phyloP scores from a whole-genome alignment of 2,113 vertebrate species.

The Psophia crepitans region DNA sequence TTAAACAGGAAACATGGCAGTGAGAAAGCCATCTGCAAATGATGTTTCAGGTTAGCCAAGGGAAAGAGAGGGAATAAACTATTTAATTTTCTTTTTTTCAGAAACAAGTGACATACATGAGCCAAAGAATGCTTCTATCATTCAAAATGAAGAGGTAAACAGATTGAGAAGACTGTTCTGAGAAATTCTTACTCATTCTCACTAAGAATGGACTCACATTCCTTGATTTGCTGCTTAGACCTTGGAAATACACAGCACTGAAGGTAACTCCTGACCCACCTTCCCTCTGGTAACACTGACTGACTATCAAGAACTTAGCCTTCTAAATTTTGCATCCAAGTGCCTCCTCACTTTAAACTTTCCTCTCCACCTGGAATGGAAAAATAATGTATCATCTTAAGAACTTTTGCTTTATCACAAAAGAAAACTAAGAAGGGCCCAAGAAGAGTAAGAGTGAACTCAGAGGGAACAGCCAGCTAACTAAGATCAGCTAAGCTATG shows the following conservation, averaged over 20 bases:
- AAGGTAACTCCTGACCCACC: background rate
- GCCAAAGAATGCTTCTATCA: background rate
- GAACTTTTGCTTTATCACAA: background rate
- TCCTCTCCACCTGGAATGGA: rapidly evolving
- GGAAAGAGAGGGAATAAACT: background rate
- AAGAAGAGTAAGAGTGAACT: background rate
- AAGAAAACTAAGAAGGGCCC: background rate
- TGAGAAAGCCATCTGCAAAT: background rate
- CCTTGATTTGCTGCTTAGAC: background rate
- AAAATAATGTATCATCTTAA: background rate
- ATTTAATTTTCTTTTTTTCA: background rate
- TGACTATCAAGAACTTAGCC: background rate
- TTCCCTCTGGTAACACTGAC: background rate
- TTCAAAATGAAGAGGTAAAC: background rate
- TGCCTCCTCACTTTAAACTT: background rate
- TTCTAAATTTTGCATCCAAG: background rate
- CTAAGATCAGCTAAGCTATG: background rate
- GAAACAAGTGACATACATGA: background rate
- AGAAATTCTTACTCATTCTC: background rate
- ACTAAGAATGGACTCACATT: background rate
- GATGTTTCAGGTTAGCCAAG: background rate
- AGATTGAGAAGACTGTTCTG: background rate
- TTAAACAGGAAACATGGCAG: background rate
- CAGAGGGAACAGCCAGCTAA: background rate
- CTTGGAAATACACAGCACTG: background rate